Conservation (phyloP, 2,113 vertebrate genomes). For the Noctilio leporinus region DNA sequence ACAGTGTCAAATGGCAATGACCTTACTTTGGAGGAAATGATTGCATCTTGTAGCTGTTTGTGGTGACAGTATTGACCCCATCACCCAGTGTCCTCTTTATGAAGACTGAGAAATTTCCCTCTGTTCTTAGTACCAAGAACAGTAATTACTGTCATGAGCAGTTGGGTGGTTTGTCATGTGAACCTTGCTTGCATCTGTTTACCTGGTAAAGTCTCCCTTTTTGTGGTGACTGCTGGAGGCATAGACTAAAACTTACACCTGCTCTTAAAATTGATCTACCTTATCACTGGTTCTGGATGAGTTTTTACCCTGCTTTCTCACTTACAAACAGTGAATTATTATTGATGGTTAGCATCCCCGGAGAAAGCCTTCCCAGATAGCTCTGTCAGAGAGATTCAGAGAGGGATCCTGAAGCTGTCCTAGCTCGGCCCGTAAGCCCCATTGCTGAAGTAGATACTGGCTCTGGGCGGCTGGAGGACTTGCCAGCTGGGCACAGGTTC, state of each 20-base stretch:
- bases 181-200: not conserved
- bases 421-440: not conserved
- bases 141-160: not conserved
- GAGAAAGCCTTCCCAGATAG: not conserved
- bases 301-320: not conserved
- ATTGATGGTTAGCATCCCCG: not conserved
- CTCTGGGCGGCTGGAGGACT: not conserved
- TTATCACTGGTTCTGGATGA: not conserved
- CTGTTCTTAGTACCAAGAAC: not conserved
- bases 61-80: not conserved
- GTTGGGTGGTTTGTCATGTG: not conserved
- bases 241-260: not conserved
- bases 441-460: not conserved
- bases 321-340: not conserved
- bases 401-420: not conserved
- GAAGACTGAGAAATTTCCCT: not conserved
- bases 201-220: not conserved
- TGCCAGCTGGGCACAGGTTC: not conserved
- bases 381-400: not conserved
- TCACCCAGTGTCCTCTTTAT: not conserved
- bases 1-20: not conserved
- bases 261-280: not conserved
- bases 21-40: not conserved
- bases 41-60: not conserved
- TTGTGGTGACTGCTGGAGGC: not conserved